These are phyloP conservation scores for Catocala sponsa DNA, from an alignment of 2,888 invertebrate genomes.

Conservation along the genomic window DNA sequence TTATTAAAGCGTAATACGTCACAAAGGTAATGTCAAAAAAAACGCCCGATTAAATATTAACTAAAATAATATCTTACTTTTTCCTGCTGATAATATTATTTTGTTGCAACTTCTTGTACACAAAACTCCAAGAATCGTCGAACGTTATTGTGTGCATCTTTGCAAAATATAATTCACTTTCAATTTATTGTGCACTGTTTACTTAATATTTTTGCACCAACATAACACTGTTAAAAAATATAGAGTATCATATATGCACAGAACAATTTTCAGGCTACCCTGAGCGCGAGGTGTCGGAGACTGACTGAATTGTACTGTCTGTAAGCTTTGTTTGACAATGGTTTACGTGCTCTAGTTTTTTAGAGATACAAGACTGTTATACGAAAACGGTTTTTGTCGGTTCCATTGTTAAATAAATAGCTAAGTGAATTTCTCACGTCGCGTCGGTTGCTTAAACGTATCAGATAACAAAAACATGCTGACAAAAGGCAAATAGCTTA, in stretches of 20 bases:
- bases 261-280: constrained; percentile 67
- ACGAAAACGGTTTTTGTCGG: constrained; percentile 62
- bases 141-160: constrained; percentile 62
- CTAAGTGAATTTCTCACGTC: constrained; percentile 25
- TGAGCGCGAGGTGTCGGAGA: constrained; percentile 61
- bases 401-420: constrained; percentile 57
- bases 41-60: not conserved
- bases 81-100: constrained; percentile 73
- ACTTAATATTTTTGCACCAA: not conserved
- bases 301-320: constrained; percentile 58
- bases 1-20: too few species aligned
- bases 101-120: constrained; percentile 77
- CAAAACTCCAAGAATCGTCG: constrained; percentile 78
- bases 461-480: constrained; percentile 1
- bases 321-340: constrained; percentile 74
- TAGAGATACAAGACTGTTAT: constrained; percentile 68
- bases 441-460: not conserved
- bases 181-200: not conserved
- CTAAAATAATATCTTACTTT: constrained; percentile 66
- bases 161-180: constrained; percentile 22
- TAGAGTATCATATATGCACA: not conserved
- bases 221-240: not conserved
- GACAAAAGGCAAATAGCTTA: not conserved
- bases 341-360: constrained; percentile 77
- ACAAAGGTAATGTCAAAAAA: too few species aligned